Conservation (phyloP, 2,888 invertebrate species). For the Drosophila meridionalis region DNA sequence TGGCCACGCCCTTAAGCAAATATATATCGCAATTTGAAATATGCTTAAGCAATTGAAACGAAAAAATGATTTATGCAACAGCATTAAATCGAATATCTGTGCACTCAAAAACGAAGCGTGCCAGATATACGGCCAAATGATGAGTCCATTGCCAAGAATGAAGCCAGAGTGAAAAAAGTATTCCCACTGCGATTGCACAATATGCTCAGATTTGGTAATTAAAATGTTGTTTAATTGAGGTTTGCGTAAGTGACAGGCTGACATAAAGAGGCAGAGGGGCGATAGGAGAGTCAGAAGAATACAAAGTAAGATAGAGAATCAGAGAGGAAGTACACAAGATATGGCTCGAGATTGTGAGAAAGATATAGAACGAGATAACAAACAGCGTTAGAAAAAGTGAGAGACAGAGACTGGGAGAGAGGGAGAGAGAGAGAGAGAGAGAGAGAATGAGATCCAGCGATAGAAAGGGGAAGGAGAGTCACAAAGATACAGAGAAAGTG, state of each 20-base stretch:
- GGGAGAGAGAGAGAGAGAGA: too few relatives aligned
- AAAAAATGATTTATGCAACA: slow-evolving; percentile 81
- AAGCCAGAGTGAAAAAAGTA: not conserved
- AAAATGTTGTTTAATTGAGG: not conserved
- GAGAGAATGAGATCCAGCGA: too few relatives aligned
- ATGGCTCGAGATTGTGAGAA: fast-evolving
- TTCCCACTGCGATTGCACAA: not conserved
- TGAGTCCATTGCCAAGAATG: slow-evolving; percentile 20
- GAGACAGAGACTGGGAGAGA: too few relatives aligned
- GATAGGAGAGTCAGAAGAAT: not conserved
- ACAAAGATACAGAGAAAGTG: too few relatives aligned
- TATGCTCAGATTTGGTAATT: slow-evolving; percentile 5
- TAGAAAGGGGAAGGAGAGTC: too few relatives aligned
- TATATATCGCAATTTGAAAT: slow-evolving; percentile 58
- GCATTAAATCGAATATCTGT: slow-evolving; percentile 80
- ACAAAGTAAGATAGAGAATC: not conserved
- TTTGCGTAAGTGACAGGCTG: not conserved
- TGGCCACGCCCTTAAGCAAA: slow-evolving; percentile 56
- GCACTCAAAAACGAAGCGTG: slow-evolving; percentile 50
- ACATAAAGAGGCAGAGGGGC: not conserved
- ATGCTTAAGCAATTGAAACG: slow-evolving; percentile 77
- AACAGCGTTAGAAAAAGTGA: too few relatives aligned
- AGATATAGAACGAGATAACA: not conserved
- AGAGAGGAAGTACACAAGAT: not conserved
- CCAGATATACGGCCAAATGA: slow-evolving; percentile 58